Conservation (phyloP, 2,113 vertebrate species). For the Procavia capensis region DNA sequence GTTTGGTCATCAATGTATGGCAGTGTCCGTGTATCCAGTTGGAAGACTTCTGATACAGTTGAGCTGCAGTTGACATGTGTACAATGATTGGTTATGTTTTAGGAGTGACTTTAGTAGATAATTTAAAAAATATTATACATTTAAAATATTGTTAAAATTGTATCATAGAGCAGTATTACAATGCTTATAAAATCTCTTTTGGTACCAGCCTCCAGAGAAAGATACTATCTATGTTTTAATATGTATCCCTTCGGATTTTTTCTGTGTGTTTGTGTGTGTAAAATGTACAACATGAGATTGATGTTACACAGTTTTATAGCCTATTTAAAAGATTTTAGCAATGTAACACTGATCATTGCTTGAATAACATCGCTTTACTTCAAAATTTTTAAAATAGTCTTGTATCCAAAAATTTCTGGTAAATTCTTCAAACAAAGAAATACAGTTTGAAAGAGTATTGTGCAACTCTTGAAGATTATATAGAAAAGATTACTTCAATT, state of each 20-base stretch:
- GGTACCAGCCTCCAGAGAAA: background rate
- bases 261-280: background rate
- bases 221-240: background rate
- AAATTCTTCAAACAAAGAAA: background rate
- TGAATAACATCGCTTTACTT: too few species aligned
- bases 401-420: too few species aligned
- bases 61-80: background rate
- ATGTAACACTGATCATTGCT: too few species aligned
- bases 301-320: background rate
- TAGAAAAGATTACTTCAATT: background rate
- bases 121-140: background rate
- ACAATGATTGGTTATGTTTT: background rate
- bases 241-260: background rate
- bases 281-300: background rate
- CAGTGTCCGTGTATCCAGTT: background rate
- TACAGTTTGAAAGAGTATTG: background rate
- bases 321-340: background rate
- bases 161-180: background rate
- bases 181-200: background rate
- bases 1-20: background rate
- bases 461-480: background rate
- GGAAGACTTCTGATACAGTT: background rate
- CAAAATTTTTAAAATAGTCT: too few species aligned
- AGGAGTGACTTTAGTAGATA: constrained; percentile 21
- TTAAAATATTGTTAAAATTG: constrained; percentile 30